Percentiles rank a stretch among this genome's conserved stretches.
Evolutionary conservation across 2,888 invertebrate genomes (phyloP).

Genomic region (Chloroclysta siterata): DNA sequence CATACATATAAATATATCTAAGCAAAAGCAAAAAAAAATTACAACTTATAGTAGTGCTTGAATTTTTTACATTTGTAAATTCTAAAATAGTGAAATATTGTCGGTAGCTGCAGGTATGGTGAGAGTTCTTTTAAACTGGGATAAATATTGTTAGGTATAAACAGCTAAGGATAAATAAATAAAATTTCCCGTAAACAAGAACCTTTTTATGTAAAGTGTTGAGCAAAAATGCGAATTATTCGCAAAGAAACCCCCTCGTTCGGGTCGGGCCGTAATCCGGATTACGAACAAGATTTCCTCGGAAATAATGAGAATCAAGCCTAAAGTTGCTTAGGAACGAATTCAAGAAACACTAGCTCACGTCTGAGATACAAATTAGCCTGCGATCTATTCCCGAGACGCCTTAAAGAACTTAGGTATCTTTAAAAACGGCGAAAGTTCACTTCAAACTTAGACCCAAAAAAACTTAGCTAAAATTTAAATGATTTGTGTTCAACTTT

Average conservation of each 20-base stretch:
- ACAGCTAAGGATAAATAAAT: not conserved
- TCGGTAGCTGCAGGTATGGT: too few species aligned
- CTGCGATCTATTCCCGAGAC: not conserved
- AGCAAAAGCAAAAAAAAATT: too few species aligned
- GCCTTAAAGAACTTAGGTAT: not conserved
- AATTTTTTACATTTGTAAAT: too few species aligned
- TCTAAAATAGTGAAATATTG: too few species aligned
- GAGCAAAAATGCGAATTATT: slow-evolving; percentile 15
- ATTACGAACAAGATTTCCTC: slow-evolving; percentile 23
- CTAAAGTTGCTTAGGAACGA: slow-evolving; percentile 8
- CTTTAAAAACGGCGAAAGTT: not conserved
- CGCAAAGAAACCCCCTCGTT: slow-evolving; percentile 11
- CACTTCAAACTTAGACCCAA: not conserved
- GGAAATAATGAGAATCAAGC: slow-evolving; percentile 16
- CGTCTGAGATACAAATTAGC: not conserved
- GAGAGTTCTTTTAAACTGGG: not conserved
- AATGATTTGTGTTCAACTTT: too few species aligned
- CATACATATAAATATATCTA: too few species aligned
- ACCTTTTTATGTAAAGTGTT: slow-evolving; percentile 21
- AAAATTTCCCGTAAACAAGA: slow-evolving; percentile 13
- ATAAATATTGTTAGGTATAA: not conserved
- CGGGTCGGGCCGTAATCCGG: slow-evolving; percentile 20
- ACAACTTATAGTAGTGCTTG: too few species aligned
- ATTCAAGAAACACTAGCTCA: not conserved
- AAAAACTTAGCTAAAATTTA: not conserved